Percentiles rank a stretch among this genome's conserved stretches.
Conservation (phyloP, 1,140 invertebrate genomes). For the Tribolium castaneum region DNA sequence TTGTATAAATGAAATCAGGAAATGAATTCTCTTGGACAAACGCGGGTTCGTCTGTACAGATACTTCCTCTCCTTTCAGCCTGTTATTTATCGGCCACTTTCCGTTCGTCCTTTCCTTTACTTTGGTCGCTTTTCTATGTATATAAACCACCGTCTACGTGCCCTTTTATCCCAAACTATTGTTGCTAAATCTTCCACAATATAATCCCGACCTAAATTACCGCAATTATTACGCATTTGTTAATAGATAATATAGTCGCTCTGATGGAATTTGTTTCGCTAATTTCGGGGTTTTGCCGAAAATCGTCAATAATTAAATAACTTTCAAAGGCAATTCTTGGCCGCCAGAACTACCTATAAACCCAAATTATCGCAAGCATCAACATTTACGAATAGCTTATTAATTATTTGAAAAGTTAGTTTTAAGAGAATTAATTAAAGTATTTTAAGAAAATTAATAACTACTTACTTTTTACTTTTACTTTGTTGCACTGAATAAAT, state of each 20-base stretch:
- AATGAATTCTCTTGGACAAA: constrained; percentile 62
- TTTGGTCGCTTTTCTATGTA: constrained; percentile 40
- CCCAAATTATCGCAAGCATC: too few relatives aligned
- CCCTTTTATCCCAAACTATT: constrained; percentile 33
- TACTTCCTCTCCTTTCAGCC: constrained; percentile 59
- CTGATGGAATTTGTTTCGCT: constrained; percentile 31
- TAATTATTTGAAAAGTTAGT: too few relatives aligned
- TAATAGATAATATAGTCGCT: constrained; percentile 31
- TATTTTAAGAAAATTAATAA: too few relatives aligned
- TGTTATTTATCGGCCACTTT: constrained; percentile 60
- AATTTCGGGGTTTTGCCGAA: constrained; percentile 3
- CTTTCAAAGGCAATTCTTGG: not conserved
- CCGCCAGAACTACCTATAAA: too few relatives aligned
- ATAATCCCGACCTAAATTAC: constrained; percentile 28
- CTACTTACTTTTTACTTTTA: too few relatives aligned
- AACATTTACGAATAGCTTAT: too few relatives aligned
- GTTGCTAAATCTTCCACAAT: constrained; percentile 34
- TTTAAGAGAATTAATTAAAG: too few relatives aligned
- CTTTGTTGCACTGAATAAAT: not conserved
- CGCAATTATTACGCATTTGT: constrained; percentile 34
- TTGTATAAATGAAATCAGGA: constrained; percentile 62
- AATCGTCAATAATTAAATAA: constrained; percentile 13
- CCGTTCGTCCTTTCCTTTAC: constrained; percentile 51
- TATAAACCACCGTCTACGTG: constrained; percentile 34
- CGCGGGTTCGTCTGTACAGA: constrained; percentile 56